phyloP scores from a whole-genome alignment of 2,113 vertebrate genomes.

The Gnathonemus longibarbis region DNA sequence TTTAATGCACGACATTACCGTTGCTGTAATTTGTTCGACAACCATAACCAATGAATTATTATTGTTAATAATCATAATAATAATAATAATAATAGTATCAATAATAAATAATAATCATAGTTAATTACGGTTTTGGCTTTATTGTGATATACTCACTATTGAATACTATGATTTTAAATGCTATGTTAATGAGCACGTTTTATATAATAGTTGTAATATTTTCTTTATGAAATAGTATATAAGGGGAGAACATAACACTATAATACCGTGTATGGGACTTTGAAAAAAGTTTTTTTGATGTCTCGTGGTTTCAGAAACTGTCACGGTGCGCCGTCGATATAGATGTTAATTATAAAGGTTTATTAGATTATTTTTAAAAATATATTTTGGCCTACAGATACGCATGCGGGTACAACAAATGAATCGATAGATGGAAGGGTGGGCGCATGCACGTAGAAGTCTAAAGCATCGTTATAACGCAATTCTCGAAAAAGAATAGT shows the following conservation, averaged over 20 bases:
- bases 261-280: background rate
- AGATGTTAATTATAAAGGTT: background rate
- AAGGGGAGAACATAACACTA: background rate
- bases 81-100: too few relatives aligned
- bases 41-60: background rate
- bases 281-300: background rate
- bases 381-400: background rate
- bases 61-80: too few relatives aligned
- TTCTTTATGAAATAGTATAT: background rate
- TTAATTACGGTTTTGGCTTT: background rate
- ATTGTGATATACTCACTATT: background rate
- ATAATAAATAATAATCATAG: background rate
- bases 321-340: background rate
- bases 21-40: background rate
- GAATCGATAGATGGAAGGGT: background rate
- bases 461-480: background rate
- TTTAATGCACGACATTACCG: background rate
- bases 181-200: background rate
- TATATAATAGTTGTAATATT: background rate
- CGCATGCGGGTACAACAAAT: background rate
- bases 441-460: background rate
- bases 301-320: background rate
- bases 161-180: background rate
- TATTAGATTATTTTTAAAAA: background rate
- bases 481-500: background rate